Evolutionary conservation across 2,797 vertebrate genomes (phyloP).

Genomic region (Aldrovandia affinis): DNA sequence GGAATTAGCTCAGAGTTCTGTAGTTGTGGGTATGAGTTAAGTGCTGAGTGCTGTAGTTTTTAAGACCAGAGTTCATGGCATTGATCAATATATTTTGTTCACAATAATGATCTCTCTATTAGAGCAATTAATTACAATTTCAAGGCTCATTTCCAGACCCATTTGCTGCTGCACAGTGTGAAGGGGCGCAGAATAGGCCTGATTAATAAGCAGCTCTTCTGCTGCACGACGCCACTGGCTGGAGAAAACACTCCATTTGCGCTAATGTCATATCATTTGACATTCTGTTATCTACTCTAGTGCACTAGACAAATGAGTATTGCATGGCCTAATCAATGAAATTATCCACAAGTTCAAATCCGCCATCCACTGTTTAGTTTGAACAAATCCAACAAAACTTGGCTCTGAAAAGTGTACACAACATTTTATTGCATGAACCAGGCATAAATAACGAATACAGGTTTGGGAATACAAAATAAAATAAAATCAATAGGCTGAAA

Average conservation of each 20-base stretch:
- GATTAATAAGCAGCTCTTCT: slow-evolving; percentile 66
- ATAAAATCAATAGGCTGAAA: neutral
- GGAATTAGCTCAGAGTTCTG: neutral
- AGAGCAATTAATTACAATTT: slow-evolving; percentile 71
- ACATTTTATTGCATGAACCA: neutral
- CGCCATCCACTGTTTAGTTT: neutral
- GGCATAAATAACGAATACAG: neutral
- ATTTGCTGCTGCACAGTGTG: slow-evolving; percentile 56
- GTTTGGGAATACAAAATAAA: neutral
- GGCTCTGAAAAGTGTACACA: neutral
- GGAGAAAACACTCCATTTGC: slow-evolving; percentile 54
- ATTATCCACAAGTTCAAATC: neutral
- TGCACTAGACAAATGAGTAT: slow-evolving; percentile 62
- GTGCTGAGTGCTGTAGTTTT: slow-evolving; percentile 42
- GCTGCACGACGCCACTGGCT: slow-evolving; percentile 57
- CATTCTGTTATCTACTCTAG: slow-evolving; percentile 44
- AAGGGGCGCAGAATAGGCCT: slow-evolving; percentile 39
- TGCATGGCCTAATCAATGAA: slow-evolving; percentile 59
- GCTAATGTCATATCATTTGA: slow-evolving; percentile 53
- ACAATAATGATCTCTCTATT: slow-evolving; percentile 69
- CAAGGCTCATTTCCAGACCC: slow-evolving; percentile 71
- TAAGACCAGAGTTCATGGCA: slow-evolving; percentile 57
- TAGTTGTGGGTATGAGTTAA: slow-evolving; percentile 52
- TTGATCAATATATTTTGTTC: slow-evolving; percentile 72
- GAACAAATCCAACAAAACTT: neutral